Evolutionary conservation across 2,797 vertebrate species (phyloP).

Genomic region (Sebastes steindachneri): DNA sequence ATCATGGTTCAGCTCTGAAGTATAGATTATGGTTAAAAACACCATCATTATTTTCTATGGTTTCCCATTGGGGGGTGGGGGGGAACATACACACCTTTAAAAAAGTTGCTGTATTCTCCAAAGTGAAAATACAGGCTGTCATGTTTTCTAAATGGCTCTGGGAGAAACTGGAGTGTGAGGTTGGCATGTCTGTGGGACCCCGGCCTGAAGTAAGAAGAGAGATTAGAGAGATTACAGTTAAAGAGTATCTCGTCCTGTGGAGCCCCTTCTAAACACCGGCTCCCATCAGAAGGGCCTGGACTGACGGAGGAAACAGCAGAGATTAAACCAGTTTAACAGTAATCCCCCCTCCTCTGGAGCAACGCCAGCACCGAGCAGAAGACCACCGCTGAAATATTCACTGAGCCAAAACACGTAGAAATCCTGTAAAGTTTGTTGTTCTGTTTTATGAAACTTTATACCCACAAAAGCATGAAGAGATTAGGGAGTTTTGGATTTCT

Average conservation of each 20-base stretch:
- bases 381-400: constrained; percentile 49
- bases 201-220: constrained; percentile 63
- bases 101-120: background rate
- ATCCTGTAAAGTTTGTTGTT: background rate
- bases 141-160: background rate
- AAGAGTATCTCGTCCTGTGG: constrained; percentile 73
- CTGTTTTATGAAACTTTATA: background rate
- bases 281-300: constrained; percentile 72
- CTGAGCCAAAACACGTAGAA: background rate
- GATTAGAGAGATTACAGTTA: constrained; percentile 78
- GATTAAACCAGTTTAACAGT: constrained; percentile 81
- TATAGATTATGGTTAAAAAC: background rate
- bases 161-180: constrained; percentile 10
- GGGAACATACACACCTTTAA: background rate
- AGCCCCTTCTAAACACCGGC: constrained; percentile 72
- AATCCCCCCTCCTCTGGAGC: constrained; percentile 75
- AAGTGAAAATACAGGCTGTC: constrained; percentile 31
- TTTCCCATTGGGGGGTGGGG: background rate
- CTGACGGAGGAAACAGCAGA: constrained; percentile 79
- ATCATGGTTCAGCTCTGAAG: background rate
- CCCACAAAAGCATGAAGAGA: background rate
- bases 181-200: constrained; percentile 66
- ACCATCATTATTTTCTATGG: background rate
- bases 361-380: constrained; percentile 62
- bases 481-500: background rate